These are phyloP conservation scores for Limenitis camilla DNA, from an alignment of 2,888 invertebrate genomes.

Conservation along the genomic window DNA sequence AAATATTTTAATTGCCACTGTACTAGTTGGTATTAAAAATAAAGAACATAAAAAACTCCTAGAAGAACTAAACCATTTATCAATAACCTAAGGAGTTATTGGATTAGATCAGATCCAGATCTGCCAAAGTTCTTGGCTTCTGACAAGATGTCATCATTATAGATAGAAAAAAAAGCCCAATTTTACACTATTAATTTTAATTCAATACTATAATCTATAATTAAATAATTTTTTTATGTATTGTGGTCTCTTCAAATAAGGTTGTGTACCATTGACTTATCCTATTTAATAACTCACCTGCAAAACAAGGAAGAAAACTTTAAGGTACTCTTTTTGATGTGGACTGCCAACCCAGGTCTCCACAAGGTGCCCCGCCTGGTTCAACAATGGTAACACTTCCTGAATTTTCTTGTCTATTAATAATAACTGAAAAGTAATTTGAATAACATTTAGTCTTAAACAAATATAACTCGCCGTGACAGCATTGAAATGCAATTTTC, in stretches of 20 bases:
- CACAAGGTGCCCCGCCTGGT: constrained; percentile 91
- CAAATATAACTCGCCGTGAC: not conserved
- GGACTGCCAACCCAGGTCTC: constrained; percentile 92
- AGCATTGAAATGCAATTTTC: not conserved
- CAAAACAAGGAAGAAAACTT: constrained; percentile 95
- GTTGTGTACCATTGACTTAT: not conserved
- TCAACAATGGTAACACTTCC: constrained; percentile 92
- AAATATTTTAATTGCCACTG: no score
- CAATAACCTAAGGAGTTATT: no score
- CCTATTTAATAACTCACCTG: constrained; percentile 72
- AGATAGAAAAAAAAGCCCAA: no score
- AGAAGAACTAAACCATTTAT: no score
- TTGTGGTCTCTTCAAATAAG: not conserved
- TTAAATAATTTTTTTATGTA: no score
- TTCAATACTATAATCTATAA: no score
- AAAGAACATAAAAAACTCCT: no score
- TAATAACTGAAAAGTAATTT: constrained; percentile 78
- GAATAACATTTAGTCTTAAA: not conserved
- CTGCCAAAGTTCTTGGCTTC: no score
- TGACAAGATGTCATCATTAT: no score
- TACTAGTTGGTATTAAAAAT: no score
- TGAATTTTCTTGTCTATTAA: constrained; percentile 94
- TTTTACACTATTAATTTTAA: no score
- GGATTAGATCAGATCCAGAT: no score
- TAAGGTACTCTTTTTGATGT: constrained; percentile 95